phyloP scores from a whole-genome alignment of 2,797 vertebrate species.

The Hapalemur alaotrensis region DNA sequence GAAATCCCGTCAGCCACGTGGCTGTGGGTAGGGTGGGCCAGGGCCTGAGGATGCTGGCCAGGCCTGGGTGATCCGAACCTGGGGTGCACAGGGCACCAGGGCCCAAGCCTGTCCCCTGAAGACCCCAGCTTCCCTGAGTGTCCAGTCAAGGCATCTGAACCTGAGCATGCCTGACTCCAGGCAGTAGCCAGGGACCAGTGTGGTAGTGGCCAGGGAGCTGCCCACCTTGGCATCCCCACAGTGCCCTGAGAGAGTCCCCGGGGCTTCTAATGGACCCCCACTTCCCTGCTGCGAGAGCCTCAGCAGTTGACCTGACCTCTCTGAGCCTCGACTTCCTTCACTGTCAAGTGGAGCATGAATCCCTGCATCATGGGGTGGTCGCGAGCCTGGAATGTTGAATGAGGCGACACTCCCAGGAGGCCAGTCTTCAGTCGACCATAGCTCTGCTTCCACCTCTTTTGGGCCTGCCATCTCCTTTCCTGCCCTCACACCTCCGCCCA shows the following conservation, averaged over 20 bases:
- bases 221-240: background rate
- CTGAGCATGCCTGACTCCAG: background rate
- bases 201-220: background rate
- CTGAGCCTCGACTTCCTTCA: background rate
- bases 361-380: background rate
- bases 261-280: background rate
- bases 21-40: conserved; percentile 77
- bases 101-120: background rate
- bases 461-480: background rate
- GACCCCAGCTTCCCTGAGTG: background rate
- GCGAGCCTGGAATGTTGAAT: accelerated
- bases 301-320: background rate
- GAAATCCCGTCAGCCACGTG: conserved; percentile 85
- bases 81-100: background rate
- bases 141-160: background rate
- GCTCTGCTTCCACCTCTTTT: background rate
- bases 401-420: background rate
- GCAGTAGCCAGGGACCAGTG: background rate
- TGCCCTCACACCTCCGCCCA: background rate
- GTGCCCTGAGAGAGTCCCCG: background rate
- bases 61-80: conserved; percentile 74
- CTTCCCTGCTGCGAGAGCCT: background rate
- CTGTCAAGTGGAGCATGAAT: background rate
- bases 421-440: accelerated
- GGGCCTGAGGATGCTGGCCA: conserved; percentile 65